A percentile compares a stretch with the other conserved stretches of the same genome.
Evolutionary conservation across 2,797 vertebrate genomes (phyloP).

Genomic region (Lemur catta): DNA sequence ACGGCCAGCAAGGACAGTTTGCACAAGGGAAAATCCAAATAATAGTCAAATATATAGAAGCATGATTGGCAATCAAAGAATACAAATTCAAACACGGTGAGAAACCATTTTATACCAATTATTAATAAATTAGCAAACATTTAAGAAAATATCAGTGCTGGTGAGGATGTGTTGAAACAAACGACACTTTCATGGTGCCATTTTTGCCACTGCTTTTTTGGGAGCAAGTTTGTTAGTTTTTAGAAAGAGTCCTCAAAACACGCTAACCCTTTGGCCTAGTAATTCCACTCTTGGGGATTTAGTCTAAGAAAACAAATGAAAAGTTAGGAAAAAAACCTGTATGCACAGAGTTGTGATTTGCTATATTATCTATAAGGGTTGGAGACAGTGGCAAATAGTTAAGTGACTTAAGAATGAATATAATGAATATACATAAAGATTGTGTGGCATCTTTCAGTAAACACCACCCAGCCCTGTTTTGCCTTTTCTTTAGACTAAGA

Average conservation of each 20-base stretch:
- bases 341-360: background rate
- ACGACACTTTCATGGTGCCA: background rate
- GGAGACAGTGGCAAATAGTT: background rate
- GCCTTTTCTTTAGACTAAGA: background rate
- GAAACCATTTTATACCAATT: background rate
- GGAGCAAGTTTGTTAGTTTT: background rate
- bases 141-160: background rate
- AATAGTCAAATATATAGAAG: background rate
- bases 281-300: background rate
- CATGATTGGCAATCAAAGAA: background rate
- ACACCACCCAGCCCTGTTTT: fast-evolving
- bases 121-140: background rate
- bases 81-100: background rate
- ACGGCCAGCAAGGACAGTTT: background rate
- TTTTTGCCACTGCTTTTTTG: background rate
- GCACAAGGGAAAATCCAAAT: background rate
- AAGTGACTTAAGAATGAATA: background rate
- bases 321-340: background rate
- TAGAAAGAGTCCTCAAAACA: background rate
- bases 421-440: background rate
- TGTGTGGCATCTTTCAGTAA: background rate
- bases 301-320: background rate
- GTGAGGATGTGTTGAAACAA: background rate
- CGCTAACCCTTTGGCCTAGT: background rate
- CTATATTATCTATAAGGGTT: background rate